A percentile compares a stretch with the other conserved stretches of the same genome.
phyloP scores from a whole-genome alignment of 2,888 invertebrate species.

The Cheilosia impressa region DNA sequence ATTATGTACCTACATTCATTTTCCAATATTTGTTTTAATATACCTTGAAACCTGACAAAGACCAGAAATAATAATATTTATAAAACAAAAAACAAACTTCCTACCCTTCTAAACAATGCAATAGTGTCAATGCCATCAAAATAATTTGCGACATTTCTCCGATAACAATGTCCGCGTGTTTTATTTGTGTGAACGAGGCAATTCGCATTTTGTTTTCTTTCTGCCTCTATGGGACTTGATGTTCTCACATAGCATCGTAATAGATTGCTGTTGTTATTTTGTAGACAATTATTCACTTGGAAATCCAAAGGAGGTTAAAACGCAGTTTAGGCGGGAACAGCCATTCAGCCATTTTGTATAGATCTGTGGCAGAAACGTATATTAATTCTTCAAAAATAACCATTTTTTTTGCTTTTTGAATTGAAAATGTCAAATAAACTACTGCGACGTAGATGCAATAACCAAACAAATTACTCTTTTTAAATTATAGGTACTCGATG shows the following conservation, averaged over 20 bases:
- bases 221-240: conserved; percentile 6
- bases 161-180: conserved; percentile 54
- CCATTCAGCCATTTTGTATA: conserved; percentile 8
- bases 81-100: conserved; percentile 17
- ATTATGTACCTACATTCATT: background rate
- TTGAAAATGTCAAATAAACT: background rate
- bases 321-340: conserved; percentile 68
- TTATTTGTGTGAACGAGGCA: conserved; percentile 31
- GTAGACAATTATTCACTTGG: conserved; percentile 36
- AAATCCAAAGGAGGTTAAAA: conserved; percentile 48
- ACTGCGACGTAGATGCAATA: conserved; percentile 7
- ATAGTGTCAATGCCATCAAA: conserved; percentile 66
- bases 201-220: conserved; percentile 14
- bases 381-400: background rate
- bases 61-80: background rate
- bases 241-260: conserved; percentile 15
- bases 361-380: conserved; percentile 6
- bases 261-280: conserved; percentile 8
- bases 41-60: too few relatives aligned
- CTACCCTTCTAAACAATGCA: conserved; percentile 49
- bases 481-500: too few relatives aligned
- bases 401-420: background rate
- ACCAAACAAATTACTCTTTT: too few relatives aligned
- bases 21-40: background rate
- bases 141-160: conserved; percentile 50